Evolutionary conservation across 1,140 invertebrate species (phyloP), one percentile per base, ranked within the genome.

Genomic region (Bombus balteatus): DNA sequence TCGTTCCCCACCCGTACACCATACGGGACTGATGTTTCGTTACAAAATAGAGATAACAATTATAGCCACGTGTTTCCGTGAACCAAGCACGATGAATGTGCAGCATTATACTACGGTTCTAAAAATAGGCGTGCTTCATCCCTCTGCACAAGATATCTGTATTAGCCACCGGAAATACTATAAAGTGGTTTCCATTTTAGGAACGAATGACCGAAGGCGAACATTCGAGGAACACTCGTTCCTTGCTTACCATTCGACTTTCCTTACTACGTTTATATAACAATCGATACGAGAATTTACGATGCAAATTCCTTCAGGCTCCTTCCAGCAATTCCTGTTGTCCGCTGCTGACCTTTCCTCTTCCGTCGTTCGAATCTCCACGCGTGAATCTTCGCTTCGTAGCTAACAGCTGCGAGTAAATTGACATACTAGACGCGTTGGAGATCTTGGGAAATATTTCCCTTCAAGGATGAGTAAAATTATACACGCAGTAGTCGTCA

Each of bases 61-160:
- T 81, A 74, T 57, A 47, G 80, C 53, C 85, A 73, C 68, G 76
- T 76, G 81, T 81, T 88, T 88, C 79, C 86, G 77, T 80, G 88
- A 85, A 85, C 59, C 22, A 66, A 43, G 47, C 43, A 41, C 71
- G 59, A 90, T 85, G 85, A 87, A 89, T 89, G 81, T 87, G 73
- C 70, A 28, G 78, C 85, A 91, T 91, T 89, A 87, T 89, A 59
- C 68, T 71, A 34, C 22, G 43, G 66, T 13, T 86, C 90, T 91
- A 91, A 91, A 91, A 87, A 91, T 91, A 91, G 87, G 43, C 77
- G 59, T 90, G 90, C 87, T 88, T 90, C 89, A 90, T 90, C 87
- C 87, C 89, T 66, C 72, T 71, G 78, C 81, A 6, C 43, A 90
- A 87, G 90, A 91, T 90, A 91, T 91, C 88, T 90, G 90, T 87